Base-by-base conservation (phyloP, 2,888 invertebrate species). In the Agrotis ipsilon region DNA sequence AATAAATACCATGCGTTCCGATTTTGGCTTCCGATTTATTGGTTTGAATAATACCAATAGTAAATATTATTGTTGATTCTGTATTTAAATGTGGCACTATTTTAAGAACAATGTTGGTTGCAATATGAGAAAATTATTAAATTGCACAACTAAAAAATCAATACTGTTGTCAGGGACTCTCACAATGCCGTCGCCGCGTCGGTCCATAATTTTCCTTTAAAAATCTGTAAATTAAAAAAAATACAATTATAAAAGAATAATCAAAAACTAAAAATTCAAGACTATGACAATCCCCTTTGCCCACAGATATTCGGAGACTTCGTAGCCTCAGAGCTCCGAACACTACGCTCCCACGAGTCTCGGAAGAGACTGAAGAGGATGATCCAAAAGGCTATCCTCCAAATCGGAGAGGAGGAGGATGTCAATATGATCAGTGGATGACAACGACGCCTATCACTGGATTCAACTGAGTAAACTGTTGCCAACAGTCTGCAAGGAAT, bases 311-410 rank as follows among this genome's bases (percentile, higher is more conserved):
- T 96, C 66, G 96, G 96, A 0, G 94, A 96, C 85, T 96, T 96
- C 85, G 96, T 96, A n/a, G 96, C 96, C 0, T 94, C 95, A 0
- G 96, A 96, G 68, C 91, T 96, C 2, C 91, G 96, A 18, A 93
- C 91, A 7, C 92, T 96, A 0, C 91, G 94, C 2, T 92, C 94
- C 0, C 86, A 89, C 19, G 94, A 94, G 24, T 91, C 93, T 1
- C 89, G 96, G 0, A 94, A 92, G 82, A 91, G 90, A 13, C 85
- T 96, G 78, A 95, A 94, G 85, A 85, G 94, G 49, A 91, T 94
- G 85, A 95, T 96, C 66, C 95, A 95, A 86, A 95, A 94, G 72
- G 94, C 94, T 0, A 96, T 96, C 19, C 90, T 96, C 3, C 89
- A 93, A 72, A 87, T 95, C 14, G 93, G 92, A 0, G 95, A 95